Conservation (phyloP, 2,888 invertebrate species). For the Drosophila paramelanica region DNA sequence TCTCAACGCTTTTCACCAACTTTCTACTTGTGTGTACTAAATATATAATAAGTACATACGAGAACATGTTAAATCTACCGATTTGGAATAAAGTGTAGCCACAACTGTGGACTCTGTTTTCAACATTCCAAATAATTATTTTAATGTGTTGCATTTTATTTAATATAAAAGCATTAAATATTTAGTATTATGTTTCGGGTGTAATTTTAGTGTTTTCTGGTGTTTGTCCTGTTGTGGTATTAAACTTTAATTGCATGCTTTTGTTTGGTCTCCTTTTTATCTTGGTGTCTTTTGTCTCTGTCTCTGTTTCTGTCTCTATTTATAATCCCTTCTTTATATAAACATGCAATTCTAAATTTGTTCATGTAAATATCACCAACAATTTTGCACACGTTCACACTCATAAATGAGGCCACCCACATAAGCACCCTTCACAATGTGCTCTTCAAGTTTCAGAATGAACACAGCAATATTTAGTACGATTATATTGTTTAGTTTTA, state of each 20-base stretch:
- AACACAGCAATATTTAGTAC: constrained; percentile 47
- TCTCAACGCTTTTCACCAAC: constrained; percentile 7
- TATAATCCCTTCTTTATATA: constrained; percentile 13
- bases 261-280: constrained; percentile 16
- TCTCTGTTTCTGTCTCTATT: constrained; percentile 6
- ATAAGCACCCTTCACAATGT: constrained; percentile 55
- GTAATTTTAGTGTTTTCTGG: constrained; percentile 11
- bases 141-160: constrained; percentile 29
- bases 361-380: constrained; percentile 83
- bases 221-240: constrained; percentile 12
- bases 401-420: constrained; percentile 45
- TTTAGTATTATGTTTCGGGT: constrained; percentile 29
- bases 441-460: constrained; percentile 35
- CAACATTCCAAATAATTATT: constrained; percentile 26
- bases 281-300: constrained; percentile 14
- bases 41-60: constrained; percentile 2
- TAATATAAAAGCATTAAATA: constrained; percentile 31
- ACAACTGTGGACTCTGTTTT: constrained; percentile 7
- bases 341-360: constrained; percentile 30
- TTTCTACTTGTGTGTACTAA: constrained; percentile 13
- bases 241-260: constrained; percentile 55
- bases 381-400: constrained; percentile 71
- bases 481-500: constrained; percentile 42
- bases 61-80: constrained; percentile 4
- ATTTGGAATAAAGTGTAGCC: constrained; percentile 11